Conservation (phyloP, 92 coral and sea anemone species). For the Palythoa caribaeorum region DNA sequence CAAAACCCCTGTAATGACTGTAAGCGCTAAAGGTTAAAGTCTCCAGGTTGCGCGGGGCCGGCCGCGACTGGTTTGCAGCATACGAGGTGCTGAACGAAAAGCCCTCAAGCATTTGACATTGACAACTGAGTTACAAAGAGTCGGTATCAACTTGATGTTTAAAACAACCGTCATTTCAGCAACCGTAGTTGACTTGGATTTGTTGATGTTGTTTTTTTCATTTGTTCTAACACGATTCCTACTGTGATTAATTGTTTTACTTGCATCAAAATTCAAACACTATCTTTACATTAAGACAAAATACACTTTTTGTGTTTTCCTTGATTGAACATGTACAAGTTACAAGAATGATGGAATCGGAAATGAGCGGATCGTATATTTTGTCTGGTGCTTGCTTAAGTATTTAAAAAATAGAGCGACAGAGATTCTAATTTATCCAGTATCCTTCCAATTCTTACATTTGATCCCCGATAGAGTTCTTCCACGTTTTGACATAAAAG, state of each 20-base stretch:
- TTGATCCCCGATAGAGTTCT: not conserved
- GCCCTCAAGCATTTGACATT: conserved; percentile 5
- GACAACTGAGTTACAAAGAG: not conserved
- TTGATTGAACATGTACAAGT: not conserved
- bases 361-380: conserved; percentile 21
- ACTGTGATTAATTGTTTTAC: not conserved
- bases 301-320: not conserved
- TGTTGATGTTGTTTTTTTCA: not conserved
- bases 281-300: not conserved
- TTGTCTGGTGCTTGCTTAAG: conserved; percentile 24
- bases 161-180: not conserved
- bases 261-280: not conserved
- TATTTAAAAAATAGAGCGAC: not conserved
- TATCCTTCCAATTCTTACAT: not conserved
- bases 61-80: not conserved
- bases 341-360: conserved; percentile 15
- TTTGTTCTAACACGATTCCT: not conserved
- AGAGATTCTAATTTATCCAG: not conserved
- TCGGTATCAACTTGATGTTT: conserved; percentile 15
- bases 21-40: conserved; percentile 22
- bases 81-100: conserved; percentile 28
- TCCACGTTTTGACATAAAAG: too few relatives aligned
- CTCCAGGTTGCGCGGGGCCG: not conserved
- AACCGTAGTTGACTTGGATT: not conserved
- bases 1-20: not conserved